A percentile compares a stretch with the other conserved stretches of the same genome.
phyloP scores from a whole-genome alignment of 2,797 vertebrate species.

The Clamator glandarius region DNA sequence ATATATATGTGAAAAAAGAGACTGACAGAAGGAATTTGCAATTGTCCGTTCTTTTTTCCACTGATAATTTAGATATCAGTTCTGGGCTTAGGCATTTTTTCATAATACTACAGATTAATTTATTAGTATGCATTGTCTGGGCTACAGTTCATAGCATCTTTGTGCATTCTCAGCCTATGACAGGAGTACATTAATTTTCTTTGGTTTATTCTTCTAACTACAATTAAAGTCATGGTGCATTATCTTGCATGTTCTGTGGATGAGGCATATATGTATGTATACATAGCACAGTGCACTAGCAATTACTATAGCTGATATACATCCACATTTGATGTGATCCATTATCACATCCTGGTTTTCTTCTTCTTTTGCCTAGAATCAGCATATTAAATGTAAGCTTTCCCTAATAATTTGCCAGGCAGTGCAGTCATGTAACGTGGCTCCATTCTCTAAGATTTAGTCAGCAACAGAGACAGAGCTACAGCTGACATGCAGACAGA shows the following conservation, averaged over 20 bases:
- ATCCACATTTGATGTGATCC: neutral
- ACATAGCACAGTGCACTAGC: rapidly evolving
- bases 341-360: neutral
- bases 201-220: neutral
- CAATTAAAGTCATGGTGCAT: neutral
- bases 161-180: neutral
- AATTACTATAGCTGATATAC: neutral
- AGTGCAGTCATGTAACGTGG: rapidly evolving
- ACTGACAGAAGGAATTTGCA: neutral
- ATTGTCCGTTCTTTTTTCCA: neutral
- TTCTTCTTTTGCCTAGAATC: neutral
- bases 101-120: neutral
- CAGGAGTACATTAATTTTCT: neutral
- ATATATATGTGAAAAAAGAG: neutral
- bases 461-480: neutral
- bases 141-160: neutral
- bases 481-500: neutral
- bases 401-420: neutral
- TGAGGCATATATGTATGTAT: too few relatives aligned
- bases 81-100: neutral
- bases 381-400: neutral
- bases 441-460: neutral
- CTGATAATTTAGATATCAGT: neutral
- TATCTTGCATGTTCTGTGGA: neutral
- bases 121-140: neutral